Evolutionary conservation across 2,113 vertebrate genomes (phyloP), one percentile per base, ranked within the genome.

Genomic region (Callionymus lyra): DNA sequence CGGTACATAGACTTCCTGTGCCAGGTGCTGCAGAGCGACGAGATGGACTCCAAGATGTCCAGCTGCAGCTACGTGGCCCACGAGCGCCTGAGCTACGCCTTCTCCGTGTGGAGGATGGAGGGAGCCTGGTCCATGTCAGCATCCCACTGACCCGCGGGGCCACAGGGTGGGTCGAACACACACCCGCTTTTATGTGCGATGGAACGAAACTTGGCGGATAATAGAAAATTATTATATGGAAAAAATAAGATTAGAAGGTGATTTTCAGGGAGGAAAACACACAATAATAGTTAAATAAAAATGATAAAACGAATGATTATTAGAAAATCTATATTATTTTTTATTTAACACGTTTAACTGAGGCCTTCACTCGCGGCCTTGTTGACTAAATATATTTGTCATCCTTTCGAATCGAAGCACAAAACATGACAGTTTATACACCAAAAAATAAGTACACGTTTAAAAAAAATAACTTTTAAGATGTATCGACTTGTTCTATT

Each of bases 31-130:
- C 85, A 88, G 75, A 88, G 85, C 68, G 86, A 88, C 76, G 85
- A 88, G 77, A 88, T 88, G 86, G 86, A 88, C 80, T 82, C 62
- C 68, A 88, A 88, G 82, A 87, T 88, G 86, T 85, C 85, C 63
- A 88, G 86, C 75, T 88, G 86, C 69, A 88, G 85, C 65, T 88
- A 88, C 70, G 86, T 88, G 11, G 86, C 86, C 69, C 86, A 88
- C 77, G 86, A 88, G 53, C 82, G 84, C 74, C 85, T 88, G 65
- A 88, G 86, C 70, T 88, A 88, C 60, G 86, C 86, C 3, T 88
- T 88, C 72, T 88, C 86, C 3, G 86, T 88, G 68, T 88, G 86
- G 86, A 76, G 86, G 79, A 88, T 88, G 86, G 86, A 88, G 66
- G 86, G 86, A 18, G 86, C 86, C 2, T 88, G 86, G 86, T 88